A percentile compares a stretch with the other conserved stretches of the same genome.
phyloP scores from a whole-genome alignment of 2,888 invertebrate genomes.

The Pasiphila rectangulata region DNA sequence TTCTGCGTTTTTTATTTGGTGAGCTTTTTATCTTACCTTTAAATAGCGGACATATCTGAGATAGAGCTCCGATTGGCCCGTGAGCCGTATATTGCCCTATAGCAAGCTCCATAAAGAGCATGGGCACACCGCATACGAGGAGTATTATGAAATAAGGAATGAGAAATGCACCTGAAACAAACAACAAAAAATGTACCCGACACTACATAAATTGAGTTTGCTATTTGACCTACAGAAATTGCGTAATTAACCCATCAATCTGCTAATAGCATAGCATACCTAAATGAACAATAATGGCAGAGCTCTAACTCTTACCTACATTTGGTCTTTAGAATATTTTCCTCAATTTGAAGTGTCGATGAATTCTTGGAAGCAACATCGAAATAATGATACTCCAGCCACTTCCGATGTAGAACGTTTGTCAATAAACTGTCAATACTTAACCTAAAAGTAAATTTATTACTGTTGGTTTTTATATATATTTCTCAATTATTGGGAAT shows the following conservation, averaged over 20 bases:
- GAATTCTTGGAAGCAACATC: too few relatives aligned
- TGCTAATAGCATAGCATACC: slow-evolving; percentile 5
- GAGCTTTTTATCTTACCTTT: slow-evolving; percentile 85
- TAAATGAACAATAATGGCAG: too few relatives aligned
- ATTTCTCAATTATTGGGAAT: too few relatives aligned
- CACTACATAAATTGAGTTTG: too few relatives aligned
- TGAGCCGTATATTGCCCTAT: slow-evolving; percentile 95
- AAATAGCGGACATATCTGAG: slow-evolving; percentile 94
- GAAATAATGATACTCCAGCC: too few relatives aligned
- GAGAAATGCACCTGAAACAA: slow-evolving; percentile 92
- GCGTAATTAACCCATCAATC: slow-evolving; percentile 15
- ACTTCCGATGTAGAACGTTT: neutral
- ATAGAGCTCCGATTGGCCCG: slow-evolving; percentile 94
- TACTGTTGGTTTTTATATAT: too few relatives aligned
- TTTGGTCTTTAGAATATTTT: too few relatives aligned
- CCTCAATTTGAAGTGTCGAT: too few relatives aligned
- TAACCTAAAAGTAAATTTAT: too few relatives aligned
- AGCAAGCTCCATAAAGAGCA: slow-evolving; percentile 96
- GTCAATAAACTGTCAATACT: too few relatives aligned
- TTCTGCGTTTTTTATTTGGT: slow-evolving; percentile 24
- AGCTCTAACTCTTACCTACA: too few relatives aligned
- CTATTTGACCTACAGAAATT: slow-evolving; percentile 15
- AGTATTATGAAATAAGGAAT: slow-evolving; percentile 96
- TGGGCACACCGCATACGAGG: slow-evolving; percentile 93
- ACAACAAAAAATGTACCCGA: neutral